Evolutionary conservation across 2,888 invertebrate species (phyloP), one percentile per base, ranked within the genome.

Genomic region (Dolomedes plantarius): DNA sequence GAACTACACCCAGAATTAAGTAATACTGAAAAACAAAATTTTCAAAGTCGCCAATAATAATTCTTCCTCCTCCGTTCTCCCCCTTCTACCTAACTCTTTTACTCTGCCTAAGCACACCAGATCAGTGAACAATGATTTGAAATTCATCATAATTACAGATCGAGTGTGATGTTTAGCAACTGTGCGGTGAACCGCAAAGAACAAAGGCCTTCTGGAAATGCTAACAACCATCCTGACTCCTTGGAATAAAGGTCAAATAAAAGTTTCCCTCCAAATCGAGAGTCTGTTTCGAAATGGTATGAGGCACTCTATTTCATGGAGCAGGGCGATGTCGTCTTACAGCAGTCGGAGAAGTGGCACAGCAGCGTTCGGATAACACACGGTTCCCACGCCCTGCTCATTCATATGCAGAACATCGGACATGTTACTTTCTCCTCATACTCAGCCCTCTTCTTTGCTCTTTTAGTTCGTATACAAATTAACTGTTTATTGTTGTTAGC

Each of bases 371-470:
- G 71, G 71, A 46, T 71, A 31, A 68, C 41, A 75, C 68, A 68
- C n/a, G 27, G 62, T 77, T 83, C 83, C 36, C 83, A 83, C 83
- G 50, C 83, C 83, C 83, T 76, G 39, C 50, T 72, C 76, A 83
- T 83, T 62, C 41, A 83, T 83, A 83, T 83, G 31, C 83, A 80
- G 23, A 62, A n/a, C 29, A 73, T 28, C 31, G 65, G 65, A 31
- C 31, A 23, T 56, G 56, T 56, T 56, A 56, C 56, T 56, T 56
- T 56, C 56, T 56, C 56, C 23, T 16, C 16, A 9, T 5, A 46
- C 56, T 23, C 23, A 5, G 46, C 5, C 23, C 56, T 16, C 11
- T 23, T 56, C 11, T 46, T 36, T 36, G 36, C 36, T 36, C 11
- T 11, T 36, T 46, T 46, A 16, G 2, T 16, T 56, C 23, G 23